Evolutionary conservation across 2,797 vertebrate genomes (phyloP), one percentile per base, ranked within the genome.

Genomic region (Epinephelus coioides): DNA sequence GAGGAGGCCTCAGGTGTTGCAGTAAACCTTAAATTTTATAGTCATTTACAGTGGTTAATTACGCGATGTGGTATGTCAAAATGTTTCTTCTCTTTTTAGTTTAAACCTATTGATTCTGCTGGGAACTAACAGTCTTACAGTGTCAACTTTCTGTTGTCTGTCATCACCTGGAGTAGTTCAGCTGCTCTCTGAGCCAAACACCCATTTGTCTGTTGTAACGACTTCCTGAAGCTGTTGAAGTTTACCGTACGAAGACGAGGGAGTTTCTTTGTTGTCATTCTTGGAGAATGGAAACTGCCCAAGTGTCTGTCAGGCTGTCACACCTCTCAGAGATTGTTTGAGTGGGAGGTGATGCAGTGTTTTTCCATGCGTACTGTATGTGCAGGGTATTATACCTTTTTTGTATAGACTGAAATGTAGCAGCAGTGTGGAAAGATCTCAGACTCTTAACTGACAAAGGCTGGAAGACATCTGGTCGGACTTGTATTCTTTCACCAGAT

Each of bases 241-340:
- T 80, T 64, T 55, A 40, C 60, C 30, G 43, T 68, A 25, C 10
- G 49, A 49, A 47, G 73, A 84, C 68, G 23, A 47, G 40, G 7
- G 19, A 76, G 69, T 6, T 38, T 83, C 60, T 86, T 78, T 89
- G 89, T 88, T 6, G 80, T 64, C n/a, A 15, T 61, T 63, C 67
- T 78, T 64, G 69, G 23, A 65, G 65, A 79, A 67, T 71, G 81
- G 80, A 80, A 82, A 76, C 63, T 15, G 54, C 1, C 30, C 30
- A 18, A 53, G 69, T 56, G 79, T 69, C 56, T 47, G 70, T 76
- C 67, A 54, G 70, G 38, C 25, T 75, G 66, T 68, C 34, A 15
- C 25, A n/a, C 60, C 34, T 59, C 38, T 4, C 50, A 3, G 5
- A 0, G 56, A 57, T 23, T 23, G 55, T 49, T 17, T 47, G 43